These are phyloP conservation scores for Sminthurinus aureus DNA, from an alignment of 2,888 invertebrate genomes.

Conservation along the genomic window DNA sequence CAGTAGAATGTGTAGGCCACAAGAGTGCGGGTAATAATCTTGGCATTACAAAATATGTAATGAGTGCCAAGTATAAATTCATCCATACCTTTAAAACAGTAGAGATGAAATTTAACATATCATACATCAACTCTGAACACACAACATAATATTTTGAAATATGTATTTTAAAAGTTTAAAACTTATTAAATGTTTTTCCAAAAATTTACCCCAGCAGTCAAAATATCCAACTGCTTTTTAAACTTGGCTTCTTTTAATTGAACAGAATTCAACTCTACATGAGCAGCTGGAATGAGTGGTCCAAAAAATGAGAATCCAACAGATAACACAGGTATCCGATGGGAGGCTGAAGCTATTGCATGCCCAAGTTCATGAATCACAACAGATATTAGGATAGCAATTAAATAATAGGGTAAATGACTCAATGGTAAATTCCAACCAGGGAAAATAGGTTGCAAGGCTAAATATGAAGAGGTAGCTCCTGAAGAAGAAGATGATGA, in stretches of 20 bases:
- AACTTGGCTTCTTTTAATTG: conserved; percentile 54
- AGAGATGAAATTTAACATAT: too few relatives aligned
- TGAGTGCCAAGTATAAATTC: conserved; percentile 57
- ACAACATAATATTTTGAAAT: too few relatives aligned
- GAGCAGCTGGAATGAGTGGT: conserved; percentile 51
- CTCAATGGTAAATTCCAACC: conserved; percentile 58
- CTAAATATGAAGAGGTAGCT: conserved; percentile 47
- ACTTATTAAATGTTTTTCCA: too few relatives aligned
- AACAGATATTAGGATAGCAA: conserved; percentile 59
- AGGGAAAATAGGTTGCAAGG: conserved; percentile 58
- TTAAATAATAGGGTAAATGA: conserved; percentile 58
- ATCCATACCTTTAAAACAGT: conserved; percentile 59
- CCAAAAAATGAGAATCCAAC: conserved; percentile 59
- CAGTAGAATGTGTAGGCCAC: conserved; percentile 57
- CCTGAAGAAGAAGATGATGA: conserved; percentile 23
- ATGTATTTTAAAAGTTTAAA: too few relatives aligned
- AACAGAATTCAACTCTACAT: conserved; percentile 57
- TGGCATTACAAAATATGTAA: conserved; percentile 58
- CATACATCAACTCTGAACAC: too few relatives aligned
- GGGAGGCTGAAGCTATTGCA: conserved; percentile 58
- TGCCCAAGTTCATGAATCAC: conserved; percentile 59
- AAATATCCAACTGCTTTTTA: conserved; percentile 58
- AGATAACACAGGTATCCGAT: conserved; percentile 57
- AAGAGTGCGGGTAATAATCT: conserved; percentile 55
- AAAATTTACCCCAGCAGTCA: too few relatives aligned